These are phyloP conservation scores for Heliothis subflexa DNA, from an alignment of 1,140 invertebrate species.

Conservation along the genomic window DNA sequence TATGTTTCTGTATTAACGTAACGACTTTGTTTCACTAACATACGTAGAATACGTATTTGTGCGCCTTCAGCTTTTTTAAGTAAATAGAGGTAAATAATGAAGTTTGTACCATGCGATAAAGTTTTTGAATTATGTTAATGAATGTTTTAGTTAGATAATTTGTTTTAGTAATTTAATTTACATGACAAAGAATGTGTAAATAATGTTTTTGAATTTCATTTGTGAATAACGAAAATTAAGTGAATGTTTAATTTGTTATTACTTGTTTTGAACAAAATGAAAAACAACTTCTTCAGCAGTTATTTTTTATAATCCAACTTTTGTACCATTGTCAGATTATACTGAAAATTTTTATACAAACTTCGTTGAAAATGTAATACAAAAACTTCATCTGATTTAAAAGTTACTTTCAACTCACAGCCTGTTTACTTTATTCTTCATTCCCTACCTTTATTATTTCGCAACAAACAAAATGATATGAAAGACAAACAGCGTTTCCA, in stretches of 20 bases:
- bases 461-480: conserved; percentile 44
- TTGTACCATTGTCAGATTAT: conserved; percentile 42
- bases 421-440: conserved; percentile 7
- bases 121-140: conserved; percentile 2
- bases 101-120: neutral
- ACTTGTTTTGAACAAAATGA: neutral
- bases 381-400: conserved; percentile 41
- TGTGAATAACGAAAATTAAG: too few species aligned
- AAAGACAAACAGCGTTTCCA: conserved; percentile 37
- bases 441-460: conserved; percentile 41
- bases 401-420: conserved; percentile 20
- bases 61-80: neutral
- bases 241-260: too few species aligned
- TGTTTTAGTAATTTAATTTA: neutral
- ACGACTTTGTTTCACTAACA: conserved; percentile 38
- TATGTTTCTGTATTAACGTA: conserved; percentile 49
- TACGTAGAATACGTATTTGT: neutral
- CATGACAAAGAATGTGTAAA: neutral
- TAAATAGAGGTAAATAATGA: conserved; percentile 22
- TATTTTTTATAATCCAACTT: conserved; percentile 9
- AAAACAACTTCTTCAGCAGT: neutral
- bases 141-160: conserved; percentile 12
- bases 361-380: conserved; percentile 3
- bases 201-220: conserved; percentile 33
- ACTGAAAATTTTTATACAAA: conserved; percentile 5